A percentile compares a stretch with the other conserved stretches of the same genome.
These are phyloP conservation scores for Pangasius sanitwongsei DNA, from an alignment of 2,797 vertebrate genomes.

Conservation along the genomic window DNA sequence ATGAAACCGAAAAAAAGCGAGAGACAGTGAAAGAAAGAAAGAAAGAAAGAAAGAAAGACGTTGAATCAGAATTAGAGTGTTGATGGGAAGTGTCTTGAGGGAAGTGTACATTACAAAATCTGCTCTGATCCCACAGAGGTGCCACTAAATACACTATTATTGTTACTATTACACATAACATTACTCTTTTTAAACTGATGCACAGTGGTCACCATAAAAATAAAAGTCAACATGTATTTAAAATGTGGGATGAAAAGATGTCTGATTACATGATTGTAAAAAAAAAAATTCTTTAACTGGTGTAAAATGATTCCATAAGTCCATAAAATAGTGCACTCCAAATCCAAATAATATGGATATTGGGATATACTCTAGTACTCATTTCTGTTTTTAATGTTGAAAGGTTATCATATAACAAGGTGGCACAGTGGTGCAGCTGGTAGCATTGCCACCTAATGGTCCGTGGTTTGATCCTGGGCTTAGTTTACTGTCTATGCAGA, in stretches of 20 bases:
- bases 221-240: not conserved
- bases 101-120: not conserved
- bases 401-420: not conserved
- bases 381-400: not conserved
- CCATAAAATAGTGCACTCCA: not conserved
- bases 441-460: not conserved
- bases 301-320: not conserved
- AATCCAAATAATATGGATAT: not conserved
- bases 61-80: not conserved
- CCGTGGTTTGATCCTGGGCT: not conserved
- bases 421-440: not conserved
- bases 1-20: too few species aligned
- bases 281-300: not conserved
- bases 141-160: not conserved
- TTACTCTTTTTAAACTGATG: not conserved
- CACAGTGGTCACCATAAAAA: not conserved
- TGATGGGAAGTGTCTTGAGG: not conserved
- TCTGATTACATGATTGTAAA: not conserved
- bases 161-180: not conserved
- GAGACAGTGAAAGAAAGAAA: not conserved
- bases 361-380: not conserved
- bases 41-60: not conserved
- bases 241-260: not conserved
- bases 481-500: not conserved
- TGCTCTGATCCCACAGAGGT: not conserved